Base-by-base conservation (phyloP, 2,888 invertebrate genomes). In the Cactoblastis cactorum region DNA sequence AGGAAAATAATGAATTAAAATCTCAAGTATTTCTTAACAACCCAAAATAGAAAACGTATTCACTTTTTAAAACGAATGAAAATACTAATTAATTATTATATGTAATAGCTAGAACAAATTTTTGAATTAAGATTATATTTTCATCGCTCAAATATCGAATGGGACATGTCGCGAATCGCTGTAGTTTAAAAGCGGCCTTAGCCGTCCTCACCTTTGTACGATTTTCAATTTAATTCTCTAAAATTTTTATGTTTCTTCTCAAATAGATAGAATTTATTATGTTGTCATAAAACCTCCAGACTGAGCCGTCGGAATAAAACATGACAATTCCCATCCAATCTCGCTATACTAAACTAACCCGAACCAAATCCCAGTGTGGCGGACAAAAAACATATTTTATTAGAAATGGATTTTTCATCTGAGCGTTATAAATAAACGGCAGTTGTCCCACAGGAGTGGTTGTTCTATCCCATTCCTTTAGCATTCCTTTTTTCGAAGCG, bases 321-420 rank as follows among this genome's bases (percentile, higher is more conserved):
- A 15, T 9, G 28, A 9, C 17, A 28, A 24, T 43, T 14, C 28
- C 35, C 17, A 43, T 43, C 43, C 43, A 28, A 43, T 43, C 24
- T 43, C 43, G 6, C 38, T 18, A 51, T 39, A 15, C 34, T 35
- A 14, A 41, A 39, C 47, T 4, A 38, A 41, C 34, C 35, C 41
- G 8, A 39, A 46, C 46, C 22, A 19, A 34, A 35, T 51, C 49
- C 49, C 45, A 57, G 45, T 46, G 49, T 51, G 35, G 22, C 19
- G 53, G 54, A 55, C 53, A 35, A 47, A 54, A 57, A 59, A 61
- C 54, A 58, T 62, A 62, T 69, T 70, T 65, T 63, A 65, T 67
- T 65, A 65, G 63, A 63, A 69, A 74, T 72, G 65, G 70, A 74
- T 77, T 69, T 74, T 69, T 71, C 73, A 77, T 76, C 67, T 69